Evolutionary conservation across 2,797 vertebrate genomes (phyloP), one percentile per base, ranked within the genome.

Genomic region (Arnoldichthys spilopterus): DNA sequence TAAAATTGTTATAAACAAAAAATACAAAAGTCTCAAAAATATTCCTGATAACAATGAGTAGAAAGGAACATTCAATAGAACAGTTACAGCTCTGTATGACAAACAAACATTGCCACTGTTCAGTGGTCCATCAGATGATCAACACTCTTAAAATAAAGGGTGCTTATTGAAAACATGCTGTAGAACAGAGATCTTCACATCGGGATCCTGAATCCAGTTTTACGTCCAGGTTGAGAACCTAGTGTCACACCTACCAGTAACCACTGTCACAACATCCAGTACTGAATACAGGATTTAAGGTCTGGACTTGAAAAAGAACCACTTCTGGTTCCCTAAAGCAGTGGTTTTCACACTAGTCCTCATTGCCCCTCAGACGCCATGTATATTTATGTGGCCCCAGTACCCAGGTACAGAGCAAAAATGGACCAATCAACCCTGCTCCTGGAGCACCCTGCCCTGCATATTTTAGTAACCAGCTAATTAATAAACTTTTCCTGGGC

Each of bases 1-100:
- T 85, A 93, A 93, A 93, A 93, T 86, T 91, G 85, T 87, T 85
- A 89, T 90, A 85, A 90, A 91, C 78, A 93, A 94, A 93, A 83
- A 94, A 88, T 92, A 93, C 86, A 92, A 92, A 94, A 90, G 88
- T 89, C 91, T 87, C 89, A 92, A 89, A 89, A 85, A 79, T 53
- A 13, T 83, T 72, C 91, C 91, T 37, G 32, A 54, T 51, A 62
- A 18, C 90, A 92, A 92, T 92, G 92, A 71, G 84, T 93, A 93
- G 85, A 91, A 86, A 93, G 91, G 3, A 74, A 71, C 67, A 90
- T 2, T 28, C 34, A 87, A 58, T 83, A 90, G 85, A 92, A 71
- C 51, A 54, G 30, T 32, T 40, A 26, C 13, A 71, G 30, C 20
- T 54, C 49, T 24, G 54, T 16, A 43, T 22, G 32, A 22, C 22